Percentiles rank a stretch among this genome's conserved stretches.
Conservation (phyloP, 2,888 invertebrate genomes). For the Sinotaia quadrata region DNA sequence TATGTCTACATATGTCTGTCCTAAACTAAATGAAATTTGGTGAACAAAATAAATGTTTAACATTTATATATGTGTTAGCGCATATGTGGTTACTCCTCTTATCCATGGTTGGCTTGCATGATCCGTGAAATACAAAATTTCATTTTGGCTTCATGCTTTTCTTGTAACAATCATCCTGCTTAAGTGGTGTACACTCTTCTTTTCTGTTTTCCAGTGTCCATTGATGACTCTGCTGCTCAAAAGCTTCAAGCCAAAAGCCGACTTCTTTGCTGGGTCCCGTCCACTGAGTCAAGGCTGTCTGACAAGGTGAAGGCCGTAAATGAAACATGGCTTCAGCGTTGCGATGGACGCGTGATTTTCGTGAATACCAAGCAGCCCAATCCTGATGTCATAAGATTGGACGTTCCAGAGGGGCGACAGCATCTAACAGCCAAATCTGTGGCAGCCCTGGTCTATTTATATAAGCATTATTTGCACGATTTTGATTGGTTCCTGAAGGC, state of each 20-base stretch:
- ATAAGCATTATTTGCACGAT: neutral
- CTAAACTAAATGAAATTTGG: too few species aligned
- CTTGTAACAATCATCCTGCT: neutral
- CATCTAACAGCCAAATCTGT: constrained; percentile 1
- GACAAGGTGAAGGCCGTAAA: neutral
- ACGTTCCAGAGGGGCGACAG: neutral
- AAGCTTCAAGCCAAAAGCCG: neutral
- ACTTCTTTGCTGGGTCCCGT: neutral
- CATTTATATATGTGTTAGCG: too few species aligned
- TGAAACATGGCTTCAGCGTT: neutral
- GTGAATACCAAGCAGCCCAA: neutral
- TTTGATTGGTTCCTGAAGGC: constrained; percentile 26
- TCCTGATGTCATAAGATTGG: neutral
- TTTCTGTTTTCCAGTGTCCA: neutral
- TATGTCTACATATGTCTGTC: too few species aligned
- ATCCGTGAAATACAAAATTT: too few species aligned
- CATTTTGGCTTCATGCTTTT: too few species aligned
- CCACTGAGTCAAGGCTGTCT: neutral
- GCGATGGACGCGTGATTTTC: constrained; percentile 9
- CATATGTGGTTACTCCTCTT: too few species aligned
- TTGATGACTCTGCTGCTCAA: neutral
- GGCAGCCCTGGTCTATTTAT: neutral
- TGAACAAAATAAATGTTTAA: too few species aligned
- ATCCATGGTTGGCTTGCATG: too few species aligned
- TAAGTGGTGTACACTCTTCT: neutral